Evolutionary conservation across 2,113 vertebrate species (phyloP).

Genomic region (Muntiacus reevesi): DNA sequence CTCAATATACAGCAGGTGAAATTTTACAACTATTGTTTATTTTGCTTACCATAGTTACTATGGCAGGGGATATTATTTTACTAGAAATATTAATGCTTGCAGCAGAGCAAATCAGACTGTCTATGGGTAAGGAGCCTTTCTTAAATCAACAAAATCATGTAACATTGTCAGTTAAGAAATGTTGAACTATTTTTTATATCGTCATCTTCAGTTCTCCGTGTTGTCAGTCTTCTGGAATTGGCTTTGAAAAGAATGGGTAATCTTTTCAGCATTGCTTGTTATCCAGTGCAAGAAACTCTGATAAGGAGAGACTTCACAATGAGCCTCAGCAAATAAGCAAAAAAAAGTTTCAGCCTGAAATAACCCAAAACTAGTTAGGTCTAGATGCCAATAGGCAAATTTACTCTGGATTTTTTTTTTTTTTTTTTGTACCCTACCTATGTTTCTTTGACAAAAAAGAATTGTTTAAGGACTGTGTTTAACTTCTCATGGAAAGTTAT

Average conservation of each 20-base stretch:
- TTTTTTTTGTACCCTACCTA: background rate
- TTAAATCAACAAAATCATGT: background rate
- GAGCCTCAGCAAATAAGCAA: background rate
- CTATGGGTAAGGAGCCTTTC: background rate
- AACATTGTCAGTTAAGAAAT: background rate
- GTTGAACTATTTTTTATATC: background rate
- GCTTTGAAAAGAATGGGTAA: background rate
- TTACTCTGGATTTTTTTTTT: background rate
- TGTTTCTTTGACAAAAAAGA: constrained; percentile 46
- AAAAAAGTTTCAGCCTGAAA: constrained; percentile 56
- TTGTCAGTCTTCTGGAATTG: background rate
- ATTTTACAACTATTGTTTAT: background rate
- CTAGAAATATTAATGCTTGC: background rate
- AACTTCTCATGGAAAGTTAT: constrained; percentile 57
- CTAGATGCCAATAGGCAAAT: constrained; percentile 27
- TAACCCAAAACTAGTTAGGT: background rate
- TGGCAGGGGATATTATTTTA: background rate
- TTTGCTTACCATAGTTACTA: background rate
- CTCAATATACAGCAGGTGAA: background rate
- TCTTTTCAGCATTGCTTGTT: background rate
- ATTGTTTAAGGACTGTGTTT: background rate
- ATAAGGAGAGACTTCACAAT: background rate
- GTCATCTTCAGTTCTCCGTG: background rate
- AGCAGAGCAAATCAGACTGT: background rate
- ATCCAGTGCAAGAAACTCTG: background rate